A percentile compares a stretch with the other conserved stretches of the same genome.
These are phyloP conservation scores for Meiosimyza decipiens DNA, from an alignment of 2,888 invertebrate genomes.

Conservation along the genomic window DNA sequence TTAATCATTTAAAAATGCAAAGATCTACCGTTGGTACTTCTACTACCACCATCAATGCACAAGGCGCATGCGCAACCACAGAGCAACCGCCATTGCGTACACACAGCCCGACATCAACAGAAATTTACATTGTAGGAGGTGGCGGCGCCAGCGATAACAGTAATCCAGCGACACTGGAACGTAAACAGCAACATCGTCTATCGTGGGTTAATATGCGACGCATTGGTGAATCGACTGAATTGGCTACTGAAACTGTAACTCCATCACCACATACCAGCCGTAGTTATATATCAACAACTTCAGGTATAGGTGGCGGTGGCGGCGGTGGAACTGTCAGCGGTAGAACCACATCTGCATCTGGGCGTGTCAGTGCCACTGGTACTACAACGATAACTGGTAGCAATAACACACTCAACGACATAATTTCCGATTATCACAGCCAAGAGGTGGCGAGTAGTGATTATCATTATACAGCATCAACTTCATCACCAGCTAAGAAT, in stretches of 20 bases:
- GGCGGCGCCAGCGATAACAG: conserved; percentile 39
- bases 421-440: conserved; percentile 61
- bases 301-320: conserved; percentile 38
- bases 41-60: conserved; percentile 13
- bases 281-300: conserved; percentile 60
- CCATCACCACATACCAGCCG: conserved; percentile 61
- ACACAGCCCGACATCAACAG: conserved; percentile 10
- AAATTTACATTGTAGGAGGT: conserved; percentile 26
- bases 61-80: conserved; percentile 18
- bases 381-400: conserved; percentile 61
- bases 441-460: conserved; percentile 53
- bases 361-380: conserved; percentile 61
- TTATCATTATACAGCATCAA: conserved; percentile 50
- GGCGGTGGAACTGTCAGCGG: conserved; percentile 49
- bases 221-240: conserved; percentile 48
- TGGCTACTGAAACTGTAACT: conserved; percentile 49
- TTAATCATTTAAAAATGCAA: conserved; percentile 52
- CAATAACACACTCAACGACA: conserved; percentile 63
- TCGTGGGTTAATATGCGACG: conserved; percentile 61
- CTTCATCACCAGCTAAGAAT: conserved; percentile 56
- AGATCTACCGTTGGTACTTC: conserved; percentile 12
- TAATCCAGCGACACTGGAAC: conserved; percentile 57
- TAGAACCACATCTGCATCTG: conserved; percentile 61
- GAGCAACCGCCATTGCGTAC: conserved; percentile 40
- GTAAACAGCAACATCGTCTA: conserved; percentile 58